phyloP scores from a whole-genome alignment of 2,113 vertebrate species.

The Cephalopterus ornatus region DNA sequence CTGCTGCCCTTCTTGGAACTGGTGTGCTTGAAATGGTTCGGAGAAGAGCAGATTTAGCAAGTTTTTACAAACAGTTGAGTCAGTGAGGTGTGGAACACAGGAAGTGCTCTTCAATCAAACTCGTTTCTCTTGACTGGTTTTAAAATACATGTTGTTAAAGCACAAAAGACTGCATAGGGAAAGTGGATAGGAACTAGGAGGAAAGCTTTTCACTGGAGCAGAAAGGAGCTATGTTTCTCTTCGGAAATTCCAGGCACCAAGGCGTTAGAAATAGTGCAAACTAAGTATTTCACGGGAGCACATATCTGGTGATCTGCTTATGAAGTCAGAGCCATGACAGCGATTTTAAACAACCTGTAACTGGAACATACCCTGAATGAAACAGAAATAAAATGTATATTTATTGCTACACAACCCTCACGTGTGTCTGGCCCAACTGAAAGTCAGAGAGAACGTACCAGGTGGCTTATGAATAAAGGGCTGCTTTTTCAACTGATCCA shows the following conservation, averaged over 20 bases:
- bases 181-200: neutral
- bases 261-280: neutral
- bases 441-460: neutral
- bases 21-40: neutral
- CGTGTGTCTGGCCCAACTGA: neutral
- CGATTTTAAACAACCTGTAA: neutral
- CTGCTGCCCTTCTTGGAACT: neutral
- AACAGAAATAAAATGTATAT: neutral
- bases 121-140: neutral
- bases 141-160: neutral
- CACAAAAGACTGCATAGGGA: neutral
- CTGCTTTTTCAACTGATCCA: neutral
- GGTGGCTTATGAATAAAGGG: neutral
- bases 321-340: neutral
- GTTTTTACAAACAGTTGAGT: neutral
- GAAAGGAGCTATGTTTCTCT: neutral
- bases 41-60: neutral
- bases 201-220: neutral
- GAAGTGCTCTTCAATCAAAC: neutral
- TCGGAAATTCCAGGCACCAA: neutral
- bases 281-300: neutral
- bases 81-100: neutral
- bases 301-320: neutral
- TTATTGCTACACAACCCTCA: neutral
- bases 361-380: neutral